Percentiles rank a stretch among this genome's conserved stretches.
These are phyloP conservation scores for Sphaerophoria rueppellii DNA, from an alignment of 2,888 invertebrate genomes.

Conservation along the genomic window DNA sequence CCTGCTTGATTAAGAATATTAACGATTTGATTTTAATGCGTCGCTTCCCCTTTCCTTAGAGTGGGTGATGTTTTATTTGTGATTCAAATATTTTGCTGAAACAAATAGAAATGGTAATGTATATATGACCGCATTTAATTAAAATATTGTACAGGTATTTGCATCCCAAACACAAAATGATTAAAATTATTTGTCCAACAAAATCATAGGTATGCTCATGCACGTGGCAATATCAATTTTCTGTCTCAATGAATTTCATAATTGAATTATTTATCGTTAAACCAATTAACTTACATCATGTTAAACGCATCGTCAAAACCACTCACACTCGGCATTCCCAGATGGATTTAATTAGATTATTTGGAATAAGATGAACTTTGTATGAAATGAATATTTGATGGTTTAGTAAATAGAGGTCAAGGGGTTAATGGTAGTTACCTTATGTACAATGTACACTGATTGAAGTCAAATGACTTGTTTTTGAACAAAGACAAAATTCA, in stretches of 20 bases:
- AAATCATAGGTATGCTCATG: conserved; percentile 46
- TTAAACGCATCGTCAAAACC: conserved; percentile 60
- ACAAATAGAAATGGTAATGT: too few species aligned
- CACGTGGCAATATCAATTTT: conserved; percentile 73
- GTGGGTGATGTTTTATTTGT: too few species aligned
- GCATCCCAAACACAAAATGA: conserved; percentile 2
- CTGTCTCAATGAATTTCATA: conserved; percentile 70
- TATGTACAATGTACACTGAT: too few species aligned
- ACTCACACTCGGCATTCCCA: conserved; percentile 39
- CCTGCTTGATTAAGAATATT: too few species aligned
- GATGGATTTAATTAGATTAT: conserved; percentile 68
- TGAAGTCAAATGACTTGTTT: too few species aligned
- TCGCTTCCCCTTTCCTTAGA: too few species aligned
- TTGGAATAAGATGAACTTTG: conserved; percentile 48
- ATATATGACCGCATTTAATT: not conserved
- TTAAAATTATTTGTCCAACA: conserved; percentile 23
- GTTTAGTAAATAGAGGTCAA: conserved; percentile 6
- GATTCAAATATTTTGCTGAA: too few species aligned
- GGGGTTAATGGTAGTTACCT: too few species aligned
- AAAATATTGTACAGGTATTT: conserved; percentile 37
- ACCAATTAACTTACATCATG: conserved; percentile 72
- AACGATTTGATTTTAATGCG: too few species aligned
- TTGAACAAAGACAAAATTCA: too few species aligned
- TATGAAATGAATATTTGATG: conserved; percentile 42
- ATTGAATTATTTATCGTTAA: conserved; percentile 70